Base-by-base conservation (phyloP, 2,113 vertebrate species). In the Callopanchax toddi region DNA sequence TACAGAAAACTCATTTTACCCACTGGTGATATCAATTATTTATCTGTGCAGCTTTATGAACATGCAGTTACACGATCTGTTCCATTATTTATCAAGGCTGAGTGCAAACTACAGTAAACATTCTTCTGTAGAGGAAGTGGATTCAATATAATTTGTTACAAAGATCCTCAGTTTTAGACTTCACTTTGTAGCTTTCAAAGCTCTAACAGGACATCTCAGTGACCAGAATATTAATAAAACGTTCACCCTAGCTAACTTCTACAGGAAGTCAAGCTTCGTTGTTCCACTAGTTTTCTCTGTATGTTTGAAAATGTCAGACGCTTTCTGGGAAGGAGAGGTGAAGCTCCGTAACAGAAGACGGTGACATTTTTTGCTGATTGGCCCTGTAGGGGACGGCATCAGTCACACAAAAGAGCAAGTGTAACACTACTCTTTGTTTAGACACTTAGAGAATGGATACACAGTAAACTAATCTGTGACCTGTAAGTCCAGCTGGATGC, bases 301-400 rank as follows among this genome's bases (percentile, higher is more conserved):
- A 12, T 25, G 25, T 67, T 59, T 1, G 17, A 18, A 67, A 76
- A 71, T 56, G 55, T n/a, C 63, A 48, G 18, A 18, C 54, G 64
- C 34, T 49, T 36, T 32, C 63, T 72, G 11, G 48, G 57, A 26
- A 43, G 44, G 21, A 63, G 45, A n/a, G 13, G 12, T 20, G 0
- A 34, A 39, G 52, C 48, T 34, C 15, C 25, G 39, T 36, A 42
- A 64, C 70, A 58, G 63, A 58, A 37, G 21, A 58, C 64, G 48
- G 26, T 61, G 58, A 60, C 61, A 51, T 74, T 64, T 77, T 62
- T 21, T 59, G 73, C 51, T 70, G 83, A 79, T 60, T 73, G 61
- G 61, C 76, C 49, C 72, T 15, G 51, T 51, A 44, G 56, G 62
- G 37, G 39, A 48, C 7, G 12, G n/a, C 63, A 49, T 74, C 48